These are phyloP conservation scores for Hystrix cristata DNA, from an alignment of 2,113 vertebrate species.

Conservation along the genomic window DNA sequence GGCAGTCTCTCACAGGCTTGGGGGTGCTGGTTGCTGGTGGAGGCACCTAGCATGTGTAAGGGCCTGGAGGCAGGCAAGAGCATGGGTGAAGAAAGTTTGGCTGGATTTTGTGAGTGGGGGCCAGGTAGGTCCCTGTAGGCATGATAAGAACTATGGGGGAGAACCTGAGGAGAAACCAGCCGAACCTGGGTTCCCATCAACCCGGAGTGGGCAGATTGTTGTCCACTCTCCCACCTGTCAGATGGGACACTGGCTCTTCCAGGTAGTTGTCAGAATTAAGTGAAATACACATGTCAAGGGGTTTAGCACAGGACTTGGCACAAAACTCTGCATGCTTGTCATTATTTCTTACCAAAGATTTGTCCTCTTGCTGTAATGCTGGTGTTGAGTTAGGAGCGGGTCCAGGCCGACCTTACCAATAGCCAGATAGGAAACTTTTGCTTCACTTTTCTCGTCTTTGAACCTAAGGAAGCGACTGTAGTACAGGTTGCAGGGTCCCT, in stretches of 20 bases:
- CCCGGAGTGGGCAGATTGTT: not conserved
- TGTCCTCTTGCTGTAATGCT: not conserved
- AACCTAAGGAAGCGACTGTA: not conserved
- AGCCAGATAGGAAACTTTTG: not conserved
- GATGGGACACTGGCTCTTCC: not conserved
- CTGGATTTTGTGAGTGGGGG: not conserved
- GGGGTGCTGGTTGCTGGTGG: not conserved
- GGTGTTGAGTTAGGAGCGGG: not conserved
- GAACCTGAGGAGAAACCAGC: not conserved
- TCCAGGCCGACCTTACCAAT: not conserved
- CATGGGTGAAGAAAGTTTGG: not conserved
- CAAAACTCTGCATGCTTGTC: not conserved
- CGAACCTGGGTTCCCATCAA: not conserved
- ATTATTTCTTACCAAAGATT: not conserved
- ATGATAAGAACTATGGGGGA: too few relatives aligned
- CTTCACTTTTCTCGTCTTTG: not conserved
- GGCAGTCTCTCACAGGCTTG: not conserved
- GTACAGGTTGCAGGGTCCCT: not conserved
- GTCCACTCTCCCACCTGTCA: not conserved
- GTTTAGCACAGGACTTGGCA: not conserved
- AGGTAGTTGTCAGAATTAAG: not conserved
- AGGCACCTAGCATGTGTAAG: not conserved
- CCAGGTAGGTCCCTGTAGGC: not conserved
- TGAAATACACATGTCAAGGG: not conserved
- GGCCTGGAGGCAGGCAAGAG: not conserved